phyloP scores from a whole-genome alignment of 2,113 vertebrate genomes.

The Salvelinus namaycush region DNA sequence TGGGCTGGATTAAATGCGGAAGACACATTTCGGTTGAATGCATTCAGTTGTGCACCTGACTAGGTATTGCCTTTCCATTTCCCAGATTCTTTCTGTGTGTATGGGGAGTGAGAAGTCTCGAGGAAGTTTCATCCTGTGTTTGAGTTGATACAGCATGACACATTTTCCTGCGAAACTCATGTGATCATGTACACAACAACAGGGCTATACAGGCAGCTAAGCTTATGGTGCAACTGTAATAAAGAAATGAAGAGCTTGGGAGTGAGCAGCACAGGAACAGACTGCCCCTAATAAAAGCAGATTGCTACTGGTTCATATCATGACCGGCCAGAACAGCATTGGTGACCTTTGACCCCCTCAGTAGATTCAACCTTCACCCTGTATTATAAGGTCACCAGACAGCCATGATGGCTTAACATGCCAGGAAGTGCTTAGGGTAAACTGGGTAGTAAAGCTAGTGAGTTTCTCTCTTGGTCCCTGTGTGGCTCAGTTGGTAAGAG shows the following conservation, averaged over 20 bases:
- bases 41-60: too few species aligned
- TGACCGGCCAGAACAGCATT: constrained; percentile 52
- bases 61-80: too few species aligned
- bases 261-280: constrained; percentile 11
- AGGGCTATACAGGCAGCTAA: constrained; percentile 22
- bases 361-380: constrained; percentile 23
- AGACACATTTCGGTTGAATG: too few species aligned
- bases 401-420: too few species aligned
- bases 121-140: neutral
- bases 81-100: too few species aligned
- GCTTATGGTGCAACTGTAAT: constrained; percentile 29
- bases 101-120: neutral
- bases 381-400: too few species aligned
- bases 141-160: neutral
- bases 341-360: constrained; percentile 44
- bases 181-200: neutral
- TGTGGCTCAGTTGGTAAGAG: too few species aligned
- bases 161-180: neutral
- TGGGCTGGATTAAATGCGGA: too few species aligned
- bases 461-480: too few species aligned
- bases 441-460: too few species aligned
- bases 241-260: constrained; percentile 48
- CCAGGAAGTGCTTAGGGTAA: neutral
- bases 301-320: constrained; percentile 58
- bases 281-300: constrained; percentile 39